Percentiles rank a stretch among this genome's conserved stretches.
phyloP scores from a whole-genome alignment of 2,888 invertebrate genomes.

The Athalia rosae region DNA sequence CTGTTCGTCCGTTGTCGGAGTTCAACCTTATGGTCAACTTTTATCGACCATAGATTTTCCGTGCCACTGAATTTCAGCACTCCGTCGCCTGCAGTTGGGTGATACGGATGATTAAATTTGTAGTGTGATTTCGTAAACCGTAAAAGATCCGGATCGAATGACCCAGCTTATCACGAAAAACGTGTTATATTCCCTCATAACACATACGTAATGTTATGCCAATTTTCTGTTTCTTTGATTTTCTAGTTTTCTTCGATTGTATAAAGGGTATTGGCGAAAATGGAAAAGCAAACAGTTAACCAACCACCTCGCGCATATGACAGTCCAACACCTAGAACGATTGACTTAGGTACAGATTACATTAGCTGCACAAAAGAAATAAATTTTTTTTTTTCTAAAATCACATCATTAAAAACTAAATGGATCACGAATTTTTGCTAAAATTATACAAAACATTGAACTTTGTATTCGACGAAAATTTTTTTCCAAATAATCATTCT shows the following conservation, averaged over 20 bases:
- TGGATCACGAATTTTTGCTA: too few species aligned
- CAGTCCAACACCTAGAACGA: conserved; percentile 21
- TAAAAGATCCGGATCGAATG: background rate
- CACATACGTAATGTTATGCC: background rate
- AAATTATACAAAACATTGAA: too few species aligned
- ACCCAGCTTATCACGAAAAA: conserved; percentile 11
- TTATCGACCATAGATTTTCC: conserved; percentile 38
- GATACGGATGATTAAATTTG: conserved; percentile 21
- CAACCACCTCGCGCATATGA: conserved; percentile 21
- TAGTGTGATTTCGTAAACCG: background rate
- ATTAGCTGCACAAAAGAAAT: background rate
- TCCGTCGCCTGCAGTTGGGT: background rate
- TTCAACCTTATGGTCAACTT: conserved; percentile 17
- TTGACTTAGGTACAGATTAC: conserved; percentile 9
- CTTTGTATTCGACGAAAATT: too few species aligned
- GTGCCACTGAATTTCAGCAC: conserved; percentile 8
- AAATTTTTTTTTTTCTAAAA: too few species aligned
- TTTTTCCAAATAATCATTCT: too few species aligned
- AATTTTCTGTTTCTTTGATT: too few species aligned
- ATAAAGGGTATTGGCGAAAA: background rate
- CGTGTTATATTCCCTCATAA: background rate
- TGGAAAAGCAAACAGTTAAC: conserved; percentile 11
- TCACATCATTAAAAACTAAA: too few species aligned
- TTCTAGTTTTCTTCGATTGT: background rate
- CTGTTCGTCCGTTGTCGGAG: background rate